phyloP scores from a whole-genome alignment of 2,113 vertebrate genomes.

The Cavia porcellus region DNA sequence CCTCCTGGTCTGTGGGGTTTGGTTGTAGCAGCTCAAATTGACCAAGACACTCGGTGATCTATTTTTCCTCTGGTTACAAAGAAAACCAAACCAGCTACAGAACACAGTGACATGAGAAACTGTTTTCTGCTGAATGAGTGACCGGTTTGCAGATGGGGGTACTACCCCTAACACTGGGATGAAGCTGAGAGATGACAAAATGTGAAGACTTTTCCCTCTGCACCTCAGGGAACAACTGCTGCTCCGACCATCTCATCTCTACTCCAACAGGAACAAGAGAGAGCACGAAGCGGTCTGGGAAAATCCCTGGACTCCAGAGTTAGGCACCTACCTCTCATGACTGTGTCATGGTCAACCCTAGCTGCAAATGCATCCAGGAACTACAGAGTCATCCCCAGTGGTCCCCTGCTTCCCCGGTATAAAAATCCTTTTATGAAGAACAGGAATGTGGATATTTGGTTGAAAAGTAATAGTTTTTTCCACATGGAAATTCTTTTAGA shows the following conservation, averaged over 20 bases:
- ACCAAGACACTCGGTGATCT: rapidly evolving
- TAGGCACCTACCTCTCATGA: not conserved
- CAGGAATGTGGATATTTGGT: too few relatives aligned
- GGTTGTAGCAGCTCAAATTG: not conserved
- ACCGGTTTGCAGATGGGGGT: too few relatives aligned
- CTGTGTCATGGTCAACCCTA: not conserved
- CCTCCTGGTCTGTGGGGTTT: rapidly evolving
- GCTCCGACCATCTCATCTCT: not conserved
- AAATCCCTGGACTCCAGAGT: not conserved
- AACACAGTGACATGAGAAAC: not conserved
- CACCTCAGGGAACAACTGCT: not conserved
- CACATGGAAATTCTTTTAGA: not conserved
- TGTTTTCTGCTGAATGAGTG: not conserved
- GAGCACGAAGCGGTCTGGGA: not conserved
- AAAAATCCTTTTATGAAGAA: not conserved
- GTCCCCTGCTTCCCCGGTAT: rapidly evolving
- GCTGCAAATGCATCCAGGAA: not conserved
- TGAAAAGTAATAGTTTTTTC: not conserved
- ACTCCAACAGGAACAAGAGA: not conserved
- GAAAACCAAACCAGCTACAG: not conserved
- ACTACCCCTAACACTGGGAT: not conserved
- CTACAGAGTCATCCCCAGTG: rapidly evolving
- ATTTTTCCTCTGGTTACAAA: not conserved
- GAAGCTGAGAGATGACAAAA: not conserved
- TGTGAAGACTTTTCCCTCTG: not conserved